Base-by-base conservation (phyloP, 2,888 invertebrate genomes). In the Cephus pulcher region DNA sequence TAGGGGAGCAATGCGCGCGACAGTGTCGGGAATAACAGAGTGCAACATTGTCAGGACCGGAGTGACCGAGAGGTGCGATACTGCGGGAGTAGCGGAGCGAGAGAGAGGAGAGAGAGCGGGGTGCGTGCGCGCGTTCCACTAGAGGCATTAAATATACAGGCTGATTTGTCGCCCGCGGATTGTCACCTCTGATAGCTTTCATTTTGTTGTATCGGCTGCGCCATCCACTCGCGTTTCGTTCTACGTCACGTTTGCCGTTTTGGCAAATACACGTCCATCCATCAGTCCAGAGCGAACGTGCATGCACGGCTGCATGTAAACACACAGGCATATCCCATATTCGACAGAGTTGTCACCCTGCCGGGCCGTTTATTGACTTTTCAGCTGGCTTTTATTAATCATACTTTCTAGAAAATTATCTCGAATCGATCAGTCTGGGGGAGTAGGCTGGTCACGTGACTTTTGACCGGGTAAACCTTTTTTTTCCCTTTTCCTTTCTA, bases 101-200 rank as follows among this genome's bases (percentile, higher is more conserved):
- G 32, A n/a, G 40, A 69, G 56, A 15, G 34, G 40, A 34, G 74
- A n/a, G 76, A 34, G 23, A 4, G 35, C 30, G 30, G 40, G 34
- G 30, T 30, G 74, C 76, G 68, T 34, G 70, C 75, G 76, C 80
- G 76, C 80, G 79, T 2, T 23, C 6, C 82, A 80, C 87, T 82
- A 86, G 83, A 85, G 85, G 87, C 88, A 90, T 91, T 91, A 91
- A 90, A 91, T 91, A 90, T 90, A 88, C 90, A 90, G 88, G 87
- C 89, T 89, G 90, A 91, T 91, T 91, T 89, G 91, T 89, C 90
- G 88, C 87, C 86, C 88, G 88, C 88, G 89, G 86, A 90, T 90
- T 89, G 90, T 90, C 90, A 90, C 89, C 89, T 88, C 88, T 88
- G 89, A 90, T 89, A 89, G 89, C 88, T 89, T 89, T 90, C 87